Conservation (phyloP, 2,888 invertebrate genomes). For the Thysanoteuthis rhombus region DNA sequence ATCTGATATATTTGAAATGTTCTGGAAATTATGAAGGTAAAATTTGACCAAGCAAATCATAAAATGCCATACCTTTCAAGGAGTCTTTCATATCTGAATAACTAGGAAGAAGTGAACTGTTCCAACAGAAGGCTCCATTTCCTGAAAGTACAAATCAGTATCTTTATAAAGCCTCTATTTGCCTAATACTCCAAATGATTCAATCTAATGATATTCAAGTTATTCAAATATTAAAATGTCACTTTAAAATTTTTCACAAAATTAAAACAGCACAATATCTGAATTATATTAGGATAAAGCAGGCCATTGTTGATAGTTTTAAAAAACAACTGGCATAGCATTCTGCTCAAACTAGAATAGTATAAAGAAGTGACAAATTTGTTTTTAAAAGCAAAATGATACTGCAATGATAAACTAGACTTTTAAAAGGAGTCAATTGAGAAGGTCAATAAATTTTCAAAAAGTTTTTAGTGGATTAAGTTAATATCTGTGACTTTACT, state of each 20-base stretch:
- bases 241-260: neutral
- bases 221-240: neutral
- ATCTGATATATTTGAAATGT: neutral
- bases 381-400: neutral
- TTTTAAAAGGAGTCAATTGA: neutral
- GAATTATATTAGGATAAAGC: too few species aligned
- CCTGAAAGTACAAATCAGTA: neutral
- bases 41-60: neutral
- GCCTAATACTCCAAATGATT: neutral
- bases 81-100: neutral
- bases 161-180: neutral
- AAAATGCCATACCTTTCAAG: neutral
- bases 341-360: neutral
- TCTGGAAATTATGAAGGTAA: neutral
- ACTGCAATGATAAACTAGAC: neutral
- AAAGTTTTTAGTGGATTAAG: neutral
- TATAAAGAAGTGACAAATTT: neutral
- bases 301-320: too few species aligned
- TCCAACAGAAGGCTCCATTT: neutral
- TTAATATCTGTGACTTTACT: too few species aligned
- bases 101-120: neutral
- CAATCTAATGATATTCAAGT: neutral
- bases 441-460: neutral
- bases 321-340: neutral
- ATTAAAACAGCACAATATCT: neutral